A percentile compares a stretch with the other conserved stretches of the same genome.
These are phyloP conservation scores for Stegodyphus mimosarum DNA, from an alignment of 1,140 invertebrate genomes.

Conservation along the genomic window DNA sequence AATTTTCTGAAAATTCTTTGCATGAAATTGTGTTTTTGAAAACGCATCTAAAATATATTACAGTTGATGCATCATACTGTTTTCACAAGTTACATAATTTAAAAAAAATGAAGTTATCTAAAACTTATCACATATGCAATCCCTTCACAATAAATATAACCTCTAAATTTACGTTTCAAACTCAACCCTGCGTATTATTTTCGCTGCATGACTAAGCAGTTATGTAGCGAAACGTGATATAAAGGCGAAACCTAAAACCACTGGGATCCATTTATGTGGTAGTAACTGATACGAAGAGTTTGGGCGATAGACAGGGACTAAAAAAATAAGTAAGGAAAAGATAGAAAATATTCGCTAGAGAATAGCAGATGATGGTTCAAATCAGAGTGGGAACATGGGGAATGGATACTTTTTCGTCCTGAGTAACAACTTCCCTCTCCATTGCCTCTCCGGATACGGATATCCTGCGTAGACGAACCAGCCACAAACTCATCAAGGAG, in stretches of 20 bases:
- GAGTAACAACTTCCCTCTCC: neutral
- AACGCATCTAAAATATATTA: too few relatives aligned
- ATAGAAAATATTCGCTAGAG: too few relatives aligned
- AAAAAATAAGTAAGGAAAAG: neutral
- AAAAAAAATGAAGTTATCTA: too few relatives aligned
- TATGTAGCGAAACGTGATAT: neutral
- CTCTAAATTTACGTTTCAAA: neutral
- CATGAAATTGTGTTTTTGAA: too few relatives aligned
- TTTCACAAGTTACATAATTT: too few relatives aligned
- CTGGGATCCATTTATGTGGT: neutral
- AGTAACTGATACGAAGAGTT: neutral
- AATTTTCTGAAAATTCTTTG: too few relatives aligned
- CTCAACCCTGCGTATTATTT: neutral
- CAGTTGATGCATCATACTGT: too few relatives aligned
- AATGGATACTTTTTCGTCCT: too few relatives aligned
- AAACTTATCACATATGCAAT: too few relatives aligned
- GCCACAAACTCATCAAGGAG: conserved; percentile 1
- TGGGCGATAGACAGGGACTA: neutral
- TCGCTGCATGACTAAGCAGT: neutral
- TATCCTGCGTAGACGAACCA: conserved; percentile 20
- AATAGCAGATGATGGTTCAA: too few relatives aligned
- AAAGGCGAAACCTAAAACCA: neutral
- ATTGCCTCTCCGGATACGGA: conserved; percentile 7
- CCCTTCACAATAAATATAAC: too few relatives aligned
- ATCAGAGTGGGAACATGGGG: too few relatives aligned